phyloP scores from a whole-genome alignment of 1,140 invertebrate genomes.

The Brachystomella parvula region DNA sequence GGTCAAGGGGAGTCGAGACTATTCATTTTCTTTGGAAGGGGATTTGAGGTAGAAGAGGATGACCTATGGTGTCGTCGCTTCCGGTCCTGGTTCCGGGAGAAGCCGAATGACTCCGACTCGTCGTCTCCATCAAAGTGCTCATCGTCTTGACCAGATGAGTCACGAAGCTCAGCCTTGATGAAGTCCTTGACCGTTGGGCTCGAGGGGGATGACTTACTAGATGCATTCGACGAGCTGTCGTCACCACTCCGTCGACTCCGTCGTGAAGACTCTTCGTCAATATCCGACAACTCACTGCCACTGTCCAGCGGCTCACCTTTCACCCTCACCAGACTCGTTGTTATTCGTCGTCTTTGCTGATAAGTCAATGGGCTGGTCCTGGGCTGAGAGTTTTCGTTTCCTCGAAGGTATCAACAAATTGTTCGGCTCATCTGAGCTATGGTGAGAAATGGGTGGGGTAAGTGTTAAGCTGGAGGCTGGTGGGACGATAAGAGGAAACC shows the following conservation, averaged over 20 bases:
- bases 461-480: constrained; percentile 33
- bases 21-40: constrained; percentile 28
- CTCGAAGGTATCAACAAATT: constrained; percentile 14
- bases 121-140: constrained; percentile 30
- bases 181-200: neutral
- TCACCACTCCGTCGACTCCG: neutral
- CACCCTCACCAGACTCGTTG: constrained; percentile 2
- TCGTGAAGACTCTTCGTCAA: constrained; percentile 18
- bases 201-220: neutral
- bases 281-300: constrained; percentile 18
- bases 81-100: neutral
- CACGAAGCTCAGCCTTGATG: neutral
- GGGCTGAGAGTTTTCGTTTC: neutral
- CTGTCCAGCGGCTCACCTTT: constrained; percentile 9
- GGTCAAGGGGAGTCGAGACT: constrained; percentile 34
- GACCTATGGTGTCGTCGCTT: constrained; percentile 13
- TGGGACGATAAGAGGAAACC: constrained; percentile 16
- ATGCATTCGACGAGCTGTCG: neutral
- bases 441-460: constrained; percentile 37
- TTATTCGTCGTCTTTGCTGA: constrained; percentile 26
- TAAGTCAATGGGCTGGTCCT: constrained; percentile 36
- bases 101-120: constrained; percentile 19
- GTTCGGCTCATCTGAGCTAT: constrained; percentile 34
- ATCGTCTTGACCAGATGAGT: constrained; percentile 20
- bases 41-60: constrained; percentile 21